Evolutionary conservation across 23 tunicate genomes (phyloP).

Genomic region (Diplosoma virens): DNA sequence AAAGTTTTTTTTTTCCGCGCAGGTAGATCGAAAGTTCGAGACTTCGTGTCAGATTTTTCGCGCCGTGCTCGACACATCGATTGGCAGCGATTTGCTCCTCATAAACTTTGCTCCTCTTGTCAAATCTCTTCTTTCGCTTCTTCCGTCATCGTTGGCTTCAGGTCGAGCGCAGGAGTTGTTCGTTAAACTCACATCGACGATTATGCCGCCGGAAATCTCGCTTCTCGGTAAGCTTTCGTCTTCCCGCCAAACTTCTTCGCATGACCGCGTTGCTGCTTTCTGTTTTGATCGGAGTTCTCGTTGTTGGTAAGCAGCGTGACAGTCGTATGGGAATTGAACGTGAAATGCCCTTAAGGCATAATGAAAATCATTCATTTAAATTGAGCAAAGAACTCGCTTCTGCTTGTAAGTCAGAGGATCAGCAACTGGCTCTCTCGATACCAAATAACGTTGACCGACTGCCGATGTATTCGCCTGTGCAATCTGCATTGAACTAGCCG

Average conservation of each 20-base stretch:
- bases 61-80: background rate
- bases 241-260: too few relatives aligned
- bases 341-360: too few relatives aligned
- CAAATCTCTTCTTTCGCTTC: constrained; percentile 29
- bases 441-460: too few relatives aligned
- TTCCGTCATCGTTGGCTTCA: constrained; percentile 42
- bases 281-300: too few relatives aligned
- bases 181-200: constrained; percentile 21
- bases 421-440: too few relatives aligned
- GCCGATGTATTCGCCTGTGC: background rate
- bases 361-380: too few relatives aligned
- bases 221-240: constrained; percentile 7
- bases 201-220: constrained; percentile 17
- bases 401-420: too few relatives aligned
- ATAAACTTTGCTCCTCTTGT: constrained; percentile 37
- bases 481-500: background rate
- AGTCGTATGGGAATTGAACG: too few relatives aligned
- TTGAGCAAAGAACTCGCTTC: too few relatives aligned
- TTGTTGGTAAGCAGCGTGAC: too few relatives aligned
- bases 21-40: constrained; percentile 38
- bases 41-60: constrained; percentile 1
- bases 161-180: constrained; percentile 45
- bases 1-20: background rate
- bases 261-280: too few relatives aligned
- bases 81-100: background rate